Conservation (phyloP, 2,888 invertebrate species). For the Punctoribates punctum region DNA sequence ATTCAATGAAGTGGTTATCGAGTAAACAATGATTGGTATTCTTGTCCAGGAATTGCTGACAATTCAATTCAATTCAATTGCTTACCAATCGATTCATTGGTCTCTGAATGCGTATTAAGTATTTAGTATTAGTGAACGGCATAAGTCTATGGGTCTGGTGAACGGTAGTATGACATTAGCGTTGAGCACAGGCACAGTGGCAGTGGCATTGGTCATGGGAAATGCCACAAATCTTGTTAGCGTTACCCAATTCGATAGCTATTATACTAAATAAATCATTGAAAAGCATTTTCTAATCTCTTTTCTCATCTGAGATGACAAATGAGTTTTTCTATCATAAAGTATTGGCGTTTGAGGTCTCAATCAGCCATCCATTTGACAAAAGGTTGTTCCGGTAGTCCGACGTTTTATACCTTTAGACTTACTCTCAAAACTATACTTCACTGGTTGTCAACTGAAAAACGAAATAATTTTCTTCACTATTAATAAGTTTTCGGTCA, state of each 20-base stretch:
- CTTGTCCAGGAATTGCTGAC: neutral
- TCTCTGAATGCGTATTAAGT: too few relatives aligned
- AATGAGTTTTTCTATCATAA: slow-evolving; percentile 22
- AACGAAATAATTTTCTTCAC: neutral
- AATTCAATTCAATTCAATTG: slow-evolving; percentile 6
- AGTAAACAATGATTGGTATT: neutral
- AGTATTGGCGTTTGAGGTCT: slow-evolving; percentile 15
- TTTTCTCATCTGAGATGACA: slow-evolving; percentile 23
- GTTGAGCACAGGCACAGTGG: too few relatives aligned
- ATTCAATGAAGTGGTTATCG: too few relatives aligned
- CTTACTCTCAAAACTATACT: slow-evolving; percentile 6
- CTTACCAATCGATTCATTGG: neutral
- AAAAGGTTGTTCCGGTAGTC: slow-evolving; percentile 25
- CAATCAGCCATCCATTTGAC: slow-evolving; percentile 15
- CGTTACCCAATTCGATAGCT: slow-evolving; percentile 29
- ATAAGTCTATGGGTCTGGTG: too few relatives aligned
- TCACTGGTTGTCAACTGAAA: slow-evolving; percentile 3
- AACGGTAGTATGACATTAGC: too few relatives aligned
- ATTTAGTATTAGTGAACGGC: too few relatives aligned
- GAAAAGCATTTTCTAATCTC: slow-evolving; percentile 34
- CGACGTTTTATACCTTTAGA: slow-evolving; percentile 5
- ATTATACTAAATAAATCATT: slow-evolving; percentile 36
- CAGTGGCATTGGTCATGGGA: slow-evolving; percentile 42
- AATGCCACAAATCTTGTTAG: slow-evolving; percentile 42
- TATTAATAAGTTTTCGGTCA: slow-evolving; percentile 23